phyloP scores from a whole-genome alignment of 2,113 vertebrate species.

The Calidris pygmaea region DNA sequence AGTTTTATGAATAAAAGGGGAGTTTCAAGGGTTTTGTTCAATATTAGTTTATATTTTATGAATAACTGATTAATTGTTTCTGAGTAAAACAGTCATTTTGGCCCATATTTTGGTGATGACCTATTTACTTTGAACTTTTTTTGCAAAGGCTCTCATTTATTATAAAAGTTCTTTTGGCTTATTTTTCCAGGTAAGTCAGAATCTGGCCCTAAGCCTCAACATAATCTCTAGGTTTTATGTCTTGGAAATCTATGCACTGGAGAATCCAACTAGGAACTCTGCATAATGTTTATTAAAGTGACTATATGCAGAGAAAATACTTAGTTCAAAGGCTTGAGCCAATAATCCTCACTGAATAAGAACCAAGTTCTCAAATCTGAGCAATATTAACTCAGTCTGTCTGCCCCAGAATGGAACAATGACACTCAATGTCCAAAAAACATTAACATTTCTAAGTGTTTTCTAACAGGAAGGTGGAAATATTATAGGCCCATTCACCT shows the following conservation, averaged over 20 bases:
- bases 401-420: slow-evolving; percentile 29
- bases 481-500: slow-evolving; percentile 7
- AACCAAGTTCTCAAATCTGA: slow-evolving; percentile 45
- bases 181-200: slow-evolving; percentile 21
- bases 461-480: slow-evolving; percentile 45
- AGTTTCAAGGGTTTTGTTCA: background rate
- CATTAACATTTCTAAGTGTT: slow-evolving; percentile 1
- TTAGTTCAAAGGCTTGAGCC: slow-evolving; percentile 24
- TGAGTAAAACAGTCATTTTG: background rate
- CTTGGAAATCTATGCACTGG: background rate
- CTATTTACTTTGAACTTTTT: background rate
- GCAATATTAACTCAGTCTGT: slow-evolving; percentile 6
- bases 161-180: background rate
- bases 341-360: background rate
- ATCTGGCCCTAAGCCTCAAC: background rate
- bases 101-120: background rate
- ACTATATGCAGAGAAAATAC: slow-evolving; percentile 13
- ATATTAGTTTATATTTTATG: background rate
- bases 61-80: background rate
- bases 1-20: background rate
- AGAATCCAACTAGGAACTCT: background rate
- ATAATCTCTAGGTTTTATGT: slow-evolving; percentile 7
- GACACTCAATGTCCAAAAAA: slow-evolving; percentile 29
- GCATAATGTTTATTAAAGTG: slow-evolving; percentile 17
- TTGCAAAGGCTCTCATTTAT: background rate